phyloP scores from a whole-genome alignment of 2,113 vertebrate genomes.

The Myiozetetes cayanensis region DNA sequence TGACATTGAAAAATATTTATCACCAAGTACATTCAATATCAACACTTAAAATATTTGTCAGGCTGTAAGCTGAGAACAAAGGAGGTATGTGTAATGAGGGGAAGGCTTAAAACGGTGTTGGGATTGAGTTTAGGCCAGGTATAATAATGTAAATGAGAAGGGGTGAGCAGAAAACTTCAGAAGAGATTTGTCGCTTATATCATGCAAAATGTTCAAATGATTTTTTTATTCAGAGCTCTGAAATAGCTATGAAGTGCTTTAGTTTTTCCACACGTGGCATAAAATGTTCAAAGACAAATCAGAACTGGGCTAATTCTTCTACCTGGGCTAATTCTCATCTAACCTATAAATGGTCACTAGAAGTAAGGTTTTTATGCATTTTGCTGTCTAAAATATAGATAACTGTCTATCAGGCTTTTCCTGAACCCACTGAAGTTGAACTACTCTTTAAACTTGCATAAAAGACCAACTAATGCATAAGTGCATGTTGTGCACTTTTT shows the following conservation, averaged over 20 bases:
- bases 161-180: neutral
- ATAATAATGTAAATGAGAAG: neutral
- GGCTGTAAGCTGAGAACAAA: neutral
- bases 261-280: neutral
- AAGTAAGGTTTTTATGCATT: neutral
- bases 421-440: neutral
- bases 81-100: neutral
- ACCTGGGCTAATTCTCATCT: neutral
- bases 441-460: neutral
- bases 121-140: neutral
- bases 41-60: neutral
- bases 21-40: neutral
- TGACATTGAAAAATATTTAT: neutral
- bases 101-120: neutral
- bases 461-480: neutral
- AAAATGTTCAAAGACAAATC: neutral
- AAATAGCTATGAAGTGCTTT: neutral
- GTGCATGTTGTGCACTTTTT: neutral
- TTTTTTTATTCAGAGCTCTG: neutral
- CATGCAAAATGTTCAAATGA: neutral
- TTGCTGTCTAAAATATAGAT: neutral
- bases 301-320: neutral
- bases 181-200: neutral
- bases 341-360: neutral
- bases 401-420: neutral